Evolutionary conservation across 2,888 invertebrate species (phyloP).

Genomic region (Lepidochrysops patricia): DNA sequence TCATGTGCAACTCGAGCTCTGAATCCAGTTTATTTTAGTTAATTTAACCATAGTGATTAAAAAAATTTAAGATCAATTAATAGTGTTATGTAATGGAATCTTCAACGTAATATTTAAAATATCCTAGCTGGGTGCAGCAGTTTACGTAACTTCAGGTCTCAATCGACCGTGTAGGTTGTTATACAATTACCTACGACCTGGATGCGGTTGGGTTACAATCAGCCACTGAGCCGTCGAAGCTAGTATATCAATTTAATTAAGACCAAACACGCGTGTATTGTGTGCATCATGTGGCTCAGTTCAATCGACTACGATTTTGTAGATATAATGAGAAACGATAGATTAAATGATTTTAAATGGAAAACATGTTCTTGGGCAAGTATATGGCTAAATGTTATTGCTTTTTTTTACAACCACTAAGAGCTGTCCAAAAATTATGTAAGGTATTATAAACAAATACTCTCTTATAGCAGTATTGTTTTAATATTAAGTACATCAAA

Average conservation of each 20-base stretch:
- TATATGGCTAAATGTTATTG: no score
- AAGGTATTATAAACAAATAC: no score
- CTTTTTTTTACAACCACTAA: no score
- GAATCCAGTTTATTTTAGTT: no score
- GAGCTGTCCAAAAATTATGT: no score
- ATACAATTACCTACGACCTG: slow-evolving; percentile 27
- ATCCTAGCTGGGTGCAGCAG: slow-evolving; percentile 8
- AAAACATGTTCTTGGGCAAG: slow-evolving; percentile 22
- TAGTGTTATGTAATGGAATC: slow-evolving; percentile 7
- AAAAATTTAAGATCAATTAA: no score
- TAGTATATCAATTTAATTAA: slow-evolving; percentile 20
- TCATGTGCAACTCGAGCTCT: no score
- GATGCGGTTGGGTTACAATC: slow-evolving; percentile 27
- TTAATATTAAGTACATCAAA: no score
- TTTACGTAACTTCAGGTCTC: slow-evolving; percentile 23
- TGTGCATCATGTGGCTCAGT: slow-evolving; percentile 21
- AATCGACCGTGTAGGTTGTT: slow-evolving; percentile 25
- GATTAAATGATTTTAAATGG: slow-evolving; percentile 17
- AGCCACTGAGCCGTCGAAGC: slow-evolving; percentile 19
- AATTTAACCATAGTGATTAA: no score
- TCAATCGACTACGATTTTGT: slow-evolving; percentile 14
- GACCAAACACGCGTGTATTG: slow-evolving; percentile 18
- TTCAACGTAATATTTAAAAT: not conserved
- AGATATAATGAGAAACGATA: slow-evolving; percentile 15
- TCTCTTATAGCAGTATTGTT: no score